Percentiles rank a stretch among this genome's conserved stretches.
Conservation (phyloP, 2,797 vertebrate species). For the Hapalemur alaotrensis region DNA sequence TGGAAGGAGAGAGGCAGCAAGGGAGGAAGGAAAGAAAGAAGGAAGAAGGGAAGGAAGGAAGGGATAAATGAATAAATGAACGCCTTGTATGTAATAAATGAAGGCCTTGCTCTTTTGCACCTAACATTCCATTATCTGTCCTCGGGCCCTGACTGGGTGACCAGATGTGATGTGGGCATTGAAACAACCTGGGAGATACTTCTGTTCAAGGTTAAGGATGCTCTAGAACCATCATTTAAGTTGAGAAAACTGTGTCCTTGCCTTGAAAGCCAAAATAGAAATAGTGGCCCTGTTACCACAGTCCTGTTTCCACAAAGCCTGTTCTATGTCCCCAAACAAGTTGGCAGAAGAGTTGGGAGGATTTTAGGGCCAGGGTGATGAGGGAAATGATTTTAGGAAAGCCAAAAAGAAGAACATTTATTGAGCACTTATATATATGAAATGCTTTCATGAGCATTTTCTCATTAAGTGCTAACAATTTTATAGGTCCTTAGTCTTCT, state of each 20-base stretch:
- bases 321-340: not conserved
- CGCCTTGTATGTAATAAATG: too few species aligned
- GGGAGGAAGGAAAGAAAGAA: not conserved
- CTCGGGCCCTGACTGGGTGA: not conserved
- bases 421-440: not conserved
- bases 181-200: not conserved
- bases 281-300: not conserved
- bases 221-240: not conserved
- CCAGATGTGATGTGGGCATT: not conserved
- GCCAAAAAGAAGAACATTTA: not conserved
- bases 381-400: not conserved
- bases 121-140: not conserved
- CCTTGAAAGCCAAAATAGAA: not conserved
- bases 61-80: not conserved
- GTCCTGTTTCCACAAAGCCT: not conserved
- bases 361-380: not conserved
- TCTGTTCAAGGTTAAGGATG: not conserved
- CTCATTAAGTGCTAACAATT: not conserved
- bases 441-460: not conserved
- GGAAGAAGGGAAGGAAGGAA: not conserved
- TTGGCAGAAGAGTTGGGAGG: not conserved
- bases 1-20: not conserved
- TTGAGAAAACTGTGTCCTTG: not conserved
- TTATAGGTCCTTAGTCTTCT: not conserved
- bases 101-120: not conserved